phyloP scores from a whole-genome alignment of 2,113 vertebrate species.

The Neoarius graeffei region DNA sequence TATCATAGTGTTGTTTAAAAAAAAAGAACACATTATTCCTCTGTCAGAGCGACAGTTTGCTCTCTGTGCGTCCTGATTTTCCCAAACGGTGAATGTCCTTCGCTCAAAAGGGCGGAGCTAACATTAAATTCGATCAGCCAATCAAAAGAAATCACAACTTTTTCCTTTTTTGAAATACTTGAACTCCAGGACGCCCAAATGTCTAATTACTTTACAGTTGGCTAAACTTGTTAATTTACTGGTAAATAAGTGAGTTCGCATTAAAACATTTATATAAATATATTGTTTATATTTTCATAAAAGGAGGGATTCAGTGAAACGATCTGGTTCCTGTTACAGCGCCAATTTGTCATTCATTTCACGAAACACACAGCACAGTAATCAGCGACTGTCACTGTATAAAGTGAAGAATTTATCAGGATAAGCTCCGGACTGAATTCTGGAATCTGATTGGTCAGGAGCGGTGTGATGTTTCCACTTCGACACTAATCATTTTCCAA shows the following conservation, averaged over 20 bases:
- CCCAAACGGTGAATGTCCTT: not conserved
- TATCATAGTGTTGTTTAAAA: not conserved
- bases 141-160: not conserved
- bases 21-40: not conserved
- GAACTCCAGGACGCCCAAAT: not conserved
- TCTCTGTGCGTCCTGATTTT: not conserved
- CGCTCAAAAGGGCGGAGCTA: not conserved
- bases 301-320: too few relatives aligned
- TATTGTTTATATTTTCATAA: too few relatives aligned
- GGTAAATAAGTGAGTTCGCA: not conserved
- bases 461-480: not conserved
- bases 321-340: too few relatives aligned
- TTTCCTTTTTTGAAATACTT: not conserved
- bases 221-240: not conserved
- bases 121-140: not conserved
- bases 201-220: not conserved
- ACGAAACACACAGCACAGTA: too few relatives aligned
- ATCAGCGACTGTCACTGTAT: too few relatives aligned
- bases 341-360: too few relatives aligned
- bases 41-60: not conserved
- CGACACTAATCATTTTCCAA: not conserved
- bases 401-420: too few relatives aligned
- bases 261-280: too few relatives aligned
- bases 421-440: not conserved
- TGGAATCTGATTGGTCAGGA: constrained; percentile 19